Percentiles rank a stretch among this genome's conserved stretches.
Evolutionary conservation across 2,888 invertebrate genomes (phyloP).

Genomic region (Lycia hirtaria): DNA sequence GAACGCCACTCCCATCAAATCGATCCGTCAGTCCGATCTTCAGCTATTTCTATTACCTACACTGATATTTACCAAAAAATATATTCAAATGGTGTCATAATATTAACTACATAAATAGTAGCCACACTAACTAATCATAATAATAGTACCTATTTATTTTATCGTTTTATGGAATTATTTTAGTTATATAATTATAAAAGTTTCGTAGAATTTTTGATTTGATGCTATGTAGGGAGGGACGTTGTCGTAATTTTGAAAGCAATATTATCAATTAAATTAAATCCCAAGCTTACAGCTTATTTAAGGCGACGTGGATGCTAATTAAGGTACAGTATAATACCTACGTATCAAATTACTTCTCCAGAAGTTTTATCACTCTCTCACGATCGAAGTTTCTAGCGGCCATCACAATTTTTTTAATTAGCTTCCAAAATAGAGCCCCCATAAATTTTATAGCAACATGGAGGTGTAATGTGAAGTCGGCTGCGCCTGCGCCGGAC

Average conservation of each 20-base stretch:
- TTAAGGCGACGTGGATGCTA: conserved; percentile 41
- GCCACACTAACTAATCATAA: conserved; percentile 26
- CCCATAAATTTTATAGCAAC: conserved; percentile 80
- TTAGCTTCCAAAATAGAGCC: conserved; percentile 79
- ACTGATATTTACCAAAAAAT: neutral
- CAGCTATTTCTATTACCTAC: too few relatives aligned
- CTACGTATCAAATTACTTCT: conserved; percentile 57
- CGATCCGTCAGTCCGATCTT: too few relatives aligned
- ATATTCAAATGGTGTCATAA: neutral
- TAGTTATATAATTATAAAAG: conserved; percentile 23
- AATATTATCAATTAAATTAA: conserved; percentile 36
- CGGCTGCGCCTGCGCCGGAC: conserved; percentile 45
- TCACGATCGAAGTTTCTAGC: conserved; percentile 75
- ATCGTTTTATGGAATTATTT: conserved; percentile 24
- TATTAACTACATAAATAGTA: conserved; percentile 15
- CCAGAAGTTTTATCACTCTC: conserved; percentile 74
- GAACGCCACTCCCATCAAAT: too few relatives aligned
- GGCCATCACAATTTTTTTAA: conserved; percentile 76
- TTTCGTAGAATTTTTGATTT: conserved; percentile 13
- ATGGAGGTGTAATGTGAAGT: conserved; percentile 64
- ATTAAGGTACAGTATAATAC: conserved; percentile 51
- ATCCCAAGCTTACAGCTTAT: conserved; percentile 36
- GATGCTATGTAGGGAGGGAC: conserved; percentile 18
- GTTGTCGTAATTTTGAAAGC: conserved; percentile 23
- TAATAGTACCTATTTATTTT: conserved; percentile 21